A percentile compares a stretch with the other conserved stretches of the same genome.
phyloP scores from a whole-genome alignment of 2,797 vertebrate species.

The Eospalax fontanierii region DNA sequence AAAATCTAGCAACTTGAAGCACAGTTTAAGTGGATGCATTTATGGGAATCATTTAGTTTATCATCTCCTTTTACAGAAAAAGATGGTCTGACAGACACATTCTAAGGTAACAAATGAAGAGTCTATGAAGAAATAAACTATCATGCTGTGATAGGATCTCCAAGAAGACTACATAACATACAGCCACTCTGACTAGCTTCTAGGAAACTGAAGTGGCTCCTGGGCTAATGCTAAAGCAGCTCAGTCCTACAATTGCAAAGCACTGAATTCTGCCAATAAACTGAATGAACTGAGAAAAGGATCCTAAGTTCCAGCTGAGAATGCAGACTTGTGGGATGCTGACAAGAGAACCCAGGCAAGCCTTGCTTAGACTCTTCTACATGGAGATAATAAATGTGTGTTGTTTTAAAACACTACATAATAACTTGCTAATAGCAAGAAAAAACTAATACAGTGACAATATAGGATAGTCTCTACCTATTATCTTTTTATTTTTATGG shows the following conservation, averaged over 20 bases:
- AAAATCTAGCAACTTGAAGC: slow-evolving; percentile 44
- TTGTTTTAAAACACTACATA: slow-evolving; percentile 8
- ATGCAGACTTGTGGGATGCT: background rate
- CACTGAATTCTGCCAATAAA: background rate
- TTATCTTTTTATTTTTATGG: background rate
- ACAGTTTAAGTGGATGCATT: background rate
- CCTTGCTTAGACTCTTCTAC: background rate
- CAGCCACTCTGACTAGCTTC: slow-evolving; percentile 3
- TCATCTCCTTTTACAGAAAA: slow-evolving; percentile 12
- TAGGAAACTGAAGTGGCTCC: background rate
- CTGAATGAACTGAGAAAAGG: background rate
- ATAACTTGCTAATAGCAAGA: background rate
- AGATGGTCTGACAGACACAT: background rate
- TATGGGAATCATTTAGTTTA: slow-evolving; percentile 4
- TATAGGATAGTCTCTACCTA: background rate
- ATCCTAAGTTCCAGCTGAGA: slow-evolving; percentile 19
- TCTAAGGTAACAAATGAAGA: background rate
- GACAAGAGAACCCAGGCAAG: slow-evolving; percentile 7
- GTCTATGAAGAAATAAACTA: background rate
- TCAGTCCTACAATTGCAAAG: background rate
- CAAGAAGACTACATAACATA: background rate
- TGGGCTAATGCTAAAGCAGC: slow-evolving; percentile 2
- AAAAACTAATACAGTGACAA: slow-evolving; percentile 42
- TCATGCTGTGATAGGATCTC: background rate
- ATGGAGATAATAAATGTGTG: background rate